Conservation (phyloP, 2,797 vertebrate genomes). For the Phyllotis vaccarum region DNA sequence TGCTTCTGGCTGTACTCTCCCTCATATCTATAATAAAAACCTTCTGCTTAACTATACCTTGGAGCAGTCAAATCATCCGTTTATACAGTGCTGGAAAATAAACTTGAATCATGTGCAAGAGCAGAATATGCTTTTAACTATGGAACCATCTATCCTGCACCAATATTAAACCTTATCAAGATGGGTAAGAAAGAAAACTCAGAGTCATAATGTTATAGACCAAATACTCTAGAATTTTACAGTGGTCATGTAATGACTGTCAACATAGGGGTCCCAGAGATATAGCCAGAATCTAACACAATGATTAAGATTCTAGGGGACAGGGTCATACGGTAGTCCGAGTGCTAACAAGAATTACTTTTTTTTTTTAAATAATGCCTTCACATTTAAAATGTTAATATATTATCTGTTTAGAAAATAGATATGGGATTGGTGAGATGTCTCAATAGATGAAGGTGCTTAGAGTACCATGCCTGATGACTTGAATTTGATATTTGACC, state of each 20-base stretch:
- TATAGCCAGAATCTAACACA: neutral
- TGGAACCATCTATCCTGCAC: neutral
- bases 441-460: neutral
- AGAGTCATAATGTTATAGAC: neutral
- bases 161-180: neutral
- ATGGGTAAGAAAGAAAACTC: constrained; percentile 23
- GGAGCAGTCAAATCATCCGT: neutral
- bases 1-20: neutral
- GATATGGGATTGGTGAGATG: neutral
- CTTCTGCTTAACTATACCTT: neutral
- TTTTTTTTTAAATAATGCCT: constrained; percentile 29
- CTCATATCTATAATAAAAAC: neutral
- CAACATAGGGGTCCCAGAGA: neutral
- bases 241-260: neutral
- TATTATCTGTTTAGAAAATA: constrained; percentile 33
- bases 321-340: too few relatives aligned
- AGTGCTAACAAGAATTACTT: neutral
- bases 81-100: neutral
- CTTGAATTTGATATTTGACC: neutral
- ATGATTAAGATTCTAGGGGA: neutral
- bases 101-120: neutral
- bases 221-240: neutral
- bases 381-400: constrained; percentile 42
- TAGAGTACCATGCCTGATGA: neutral
- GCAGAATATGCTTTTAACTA: neutral